These are phyloP conservation scores for Paramormyrops kingsleyae DNA, from an alignment of 2,113 vertebrate species.

Conservation along the genomic window DNA sequence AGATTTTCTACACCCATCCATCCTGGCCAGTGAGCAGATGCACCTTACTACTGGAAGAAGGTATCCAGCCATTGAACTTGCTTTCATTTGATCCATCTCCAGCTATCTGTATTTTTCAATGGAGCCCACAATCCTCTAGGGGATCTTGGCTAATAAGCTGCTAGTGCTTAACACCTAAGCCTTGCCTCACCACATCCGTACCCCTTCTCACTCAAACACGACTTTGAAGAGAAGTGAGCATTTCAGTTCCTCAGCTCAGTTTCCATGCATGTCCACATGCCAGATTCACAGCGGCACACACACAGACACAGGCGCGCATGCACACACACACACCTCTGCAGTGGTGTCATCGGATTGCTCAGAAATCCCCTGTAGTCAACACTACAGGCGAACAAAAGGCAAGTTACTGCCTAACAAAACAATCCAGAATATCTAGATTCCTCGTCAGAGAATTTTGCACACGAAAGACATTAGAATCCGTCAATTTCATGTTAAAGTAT, in stretches of 20 bases:
- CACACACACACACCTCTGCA: slow-evolving; percentile 13
- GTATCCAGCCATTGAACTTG: background rate
- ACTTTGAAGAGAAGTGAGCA: background rate
- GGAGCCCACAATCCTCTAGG: background rate
- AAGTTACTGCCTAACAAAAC: background rate
- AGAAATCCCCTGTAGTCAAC: background rate
- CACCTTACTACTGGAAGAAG: background rate
- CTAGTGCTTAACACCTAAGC: background rate
- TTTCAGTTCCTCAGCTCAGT: slow-evolving; percentile 2
- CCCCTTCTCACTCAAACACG: background rate
- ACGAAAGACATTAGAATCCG: background rate
- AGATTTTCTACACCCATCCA: background rate
- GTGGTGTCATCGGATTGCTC: background rate
- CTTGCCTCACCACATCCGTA: background rate
- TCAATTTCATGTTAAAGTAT: background rate
- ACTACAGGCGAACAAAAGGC: background rate
- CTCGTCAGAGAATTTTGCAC: background rate
- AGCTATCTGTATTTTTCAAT: background rate
- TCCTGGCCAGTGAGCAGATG: background rate
- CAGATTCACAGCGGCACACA: background rate
- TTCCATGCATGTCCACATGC: slow-evolving; percentile 15
- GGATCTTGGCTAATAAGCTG: background rate
- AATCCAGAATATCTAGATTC: background rate
- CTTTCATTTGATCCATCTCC: background rate
- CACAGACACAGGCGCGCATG: slow-evolving; percentile 5